Percentiles rank a stretch among this genome's conserved stretches.
These are phyloP conservation scores for Lymantria monacha DNA, from an alignment of 2,888 invertebrate species.

Conservation along the genomic window DNA sequence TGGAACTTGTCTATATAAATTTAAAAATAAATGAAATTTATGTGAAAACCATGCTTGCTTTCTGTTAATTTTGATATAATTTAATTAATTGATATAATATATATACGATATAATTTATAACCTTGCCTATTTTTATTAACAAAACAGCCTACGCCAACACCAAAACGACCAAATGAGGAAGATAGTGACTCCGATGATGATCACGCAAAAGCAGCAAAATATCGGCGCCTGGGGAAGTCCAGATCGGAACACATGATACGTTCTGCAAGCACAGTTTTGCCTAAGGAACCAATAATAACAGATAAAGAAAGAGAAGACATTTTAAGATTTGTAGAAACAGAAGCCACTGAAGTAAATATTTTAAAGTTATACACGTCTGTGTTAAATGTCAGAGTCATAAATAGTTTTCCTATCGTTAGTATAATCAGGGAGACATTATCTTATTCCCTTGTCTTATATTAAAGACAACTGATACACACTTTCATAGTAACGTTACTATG, in stretches of 20 bases:
- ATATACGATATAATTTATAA: neutral
- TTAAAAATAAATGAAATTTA: no score
- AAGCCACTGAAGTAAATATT: conserved; percentile 85
- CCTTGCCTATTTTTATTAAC: neutral
- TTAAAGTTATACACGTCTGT: neutral
- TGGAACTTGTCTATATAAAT: no score
- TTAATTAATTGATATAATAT: neutral
- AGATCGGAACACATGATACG: conserved; percentile 63
- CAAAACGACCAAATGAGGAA: conserved; percentile 87
- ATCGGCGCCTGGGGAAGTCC: conserved; percentile 82
- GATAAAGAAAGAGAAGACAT: conserved; percentile 91
- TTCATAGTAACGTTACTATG: no score
- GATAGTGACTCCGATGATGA: conserved; percentile 86
- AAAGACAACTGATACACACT: no score
- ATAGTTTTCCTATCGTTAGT: neutral
- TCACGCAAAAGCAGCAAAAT: conserved; percentile 83
- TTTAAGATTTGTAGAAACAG: conserved; percentile 91
- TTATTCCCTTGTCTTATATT: no score
- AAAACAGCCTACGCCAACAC: conserved; percentile 89
- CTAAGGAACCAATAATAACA: conserved; percentile 84
- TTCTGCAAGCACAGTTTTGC: conserved; percentile 70
- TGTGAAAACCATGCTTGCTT: no score
- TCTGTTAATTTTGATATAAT: no score
- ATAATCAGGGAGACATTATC: neutral
- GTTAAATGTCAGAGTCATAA: neutral